These are phyloP conservation scores for Xestia ashworthii DNA, from an alignment of 2,888 invertebrate species.

Conservation along the genomic window DNA sequence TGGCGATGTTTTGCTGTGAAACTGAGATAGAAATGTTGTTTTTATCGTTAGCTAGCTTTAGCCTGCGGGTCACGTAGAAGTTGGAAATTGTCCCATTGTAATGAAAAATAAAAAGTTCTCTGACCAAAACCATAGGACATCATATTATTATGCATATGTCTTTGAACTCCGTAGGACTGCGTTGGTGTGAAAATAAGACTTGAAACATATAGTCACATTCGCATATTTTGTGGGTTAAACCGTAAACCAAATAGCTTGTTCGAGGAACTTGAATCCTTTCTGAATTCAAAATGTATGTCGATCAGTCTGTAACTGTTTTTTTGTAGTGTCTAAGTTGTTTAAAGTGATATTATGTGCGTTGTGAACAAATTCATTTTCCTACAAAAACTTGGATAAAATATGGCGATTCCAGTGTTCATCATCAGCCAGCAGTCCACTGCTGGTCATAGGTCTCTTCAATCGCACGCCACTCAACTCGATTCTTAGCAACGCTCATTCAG, in stretches of 20 bases:
- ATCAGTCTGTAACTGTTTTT: neutral
- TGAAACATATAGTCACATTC: too few species aligned
- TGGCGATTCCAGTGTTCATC: neutral
- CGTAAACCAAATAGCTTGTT: neutral
- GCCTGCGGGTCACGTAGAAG: neutral
- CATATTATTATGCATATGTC: too few species aligned
- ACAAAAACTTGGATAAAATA: neutral
- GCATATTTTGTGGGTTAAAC: too few species aligned
- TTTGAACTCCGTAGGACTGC: neutral
- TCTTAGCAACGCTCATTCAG: too few species aligned
- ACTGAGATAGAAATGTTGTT: slow-evolving; percentile 23
- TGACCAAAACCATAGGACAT: neutral
- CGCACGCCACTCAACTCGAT: too few species aligned
- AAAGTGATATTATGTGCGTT: neutral
- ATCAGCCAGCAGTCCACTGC: too few species aligned
- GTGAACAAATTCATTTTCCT: neutral
- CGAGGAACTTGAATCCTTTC: too few species aligned
- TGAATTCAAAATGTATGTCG: too few species aligned
- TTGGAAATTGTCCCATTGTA: neutral
- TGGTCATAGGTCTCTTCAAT: too few species aligned
- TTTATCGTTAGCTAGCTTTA: neutral
- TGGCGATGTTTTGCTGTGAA: slow-evolving; percentile 25
- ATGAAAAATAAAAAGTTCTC: neutral
- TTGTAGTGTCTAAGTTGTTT: neutral
- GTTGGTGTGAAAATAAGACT: neutral